phyloP scores from a whole-genome alignment of 2,797 vertebrate genomes.

The Paguma larvata region DNA sequence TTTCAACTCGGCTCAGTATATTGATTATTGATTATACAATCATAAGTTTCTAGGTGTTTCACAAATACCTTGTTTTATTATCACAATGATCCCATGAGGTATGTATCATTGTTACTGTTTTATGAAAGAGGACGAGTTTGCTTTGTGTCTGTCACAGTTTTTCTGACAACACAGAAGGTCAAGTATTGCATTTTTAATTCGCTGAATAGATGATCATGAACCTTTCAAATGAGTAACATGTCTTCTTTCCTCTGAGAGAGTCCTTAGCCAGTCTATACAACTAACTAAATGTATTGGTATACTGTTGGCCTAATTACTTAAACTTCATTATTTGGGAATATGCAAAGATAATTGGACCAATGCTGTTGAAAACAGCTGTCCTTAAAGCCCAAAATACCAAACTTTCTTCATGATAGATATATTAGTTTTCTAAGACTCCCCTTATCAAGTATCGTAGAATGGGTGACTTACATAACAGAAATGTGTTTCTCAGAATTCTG shows the following conservation, averaged over 20 bases:
- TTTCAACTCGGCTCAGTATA: neutral
- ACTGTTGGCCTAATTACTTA: neutral
- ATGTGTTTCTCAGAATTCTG: neutral
- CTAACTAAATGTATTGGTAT: neutral
- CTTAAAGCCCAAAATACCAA: neutral
- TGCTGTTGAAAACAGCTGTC: neutral
- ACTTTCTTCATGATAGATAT: neutral
- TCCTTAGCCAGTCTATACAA: neutral
- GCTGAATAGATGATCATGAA: neutral
- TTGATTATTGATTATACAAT: neutral
- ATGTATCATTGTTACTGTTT: neutral
- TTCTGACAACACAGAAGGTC: neutral
- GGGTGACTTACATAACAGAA: neutral
- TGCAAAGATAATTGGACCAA: neutral
- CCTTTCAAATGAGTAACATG: neutral
- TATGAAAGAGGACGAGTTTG: neutral
- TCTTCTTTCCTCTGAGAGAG: neutral
- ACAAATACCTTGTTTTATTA: neutral
- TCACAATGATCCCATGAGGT: neutral
- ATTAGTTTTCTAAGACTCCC: neutral
- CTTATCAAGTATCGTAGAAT: neutral
- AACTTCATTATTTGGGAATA: neutral
- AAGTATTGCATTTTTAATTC: neutral
- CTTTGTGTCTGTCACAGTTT: neutral
- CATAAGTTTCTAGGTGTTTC: neutral